Evolutionary conservation across 1,140 invertebrate species (phyloP), one percentile per base, ranked within the genome.

Genomic region (Drosophila ogumai): DNA sequence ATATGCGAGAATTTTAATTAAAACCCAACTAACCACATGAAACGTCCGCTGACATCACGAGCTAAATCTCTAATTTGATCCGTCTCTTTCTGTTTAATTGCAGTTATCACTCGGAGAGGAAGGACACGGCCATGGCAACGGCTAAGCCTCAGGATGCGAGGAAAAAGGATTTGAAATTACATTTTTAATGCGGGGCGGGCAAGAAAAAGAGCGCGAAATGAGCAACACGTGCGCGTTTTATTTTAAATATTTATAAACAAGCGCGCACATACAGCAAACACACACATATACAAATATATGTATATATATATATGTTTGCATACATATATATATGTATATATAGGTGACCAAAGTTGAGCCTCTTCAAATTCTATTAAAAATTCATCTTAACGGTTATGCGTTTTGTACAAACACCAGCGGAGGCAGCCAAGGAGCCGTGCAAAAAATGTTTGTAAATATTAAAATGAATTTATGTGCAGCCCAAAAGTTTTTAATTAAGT

Each of bases 401-500:
- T 88, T 88, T 82, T 80, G 72, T 50, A 47, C 54, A 82, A 71
- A 82, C 71, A 82, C 44, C 57, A 43, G 46, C 47, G 44, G 28
- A 15, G 47, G 43, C 52, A 68, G 56, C 47, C 58, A 54, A 75
- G 57, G 47, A 74, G 46, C 66, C 32, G 59, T 22, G 65, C 36
- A 61, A 74, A 84, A 84, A 77, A 79, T 84, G 84, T 88, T 84
- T 88, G 84, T 90, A 84, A 88, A 88, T 87, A 84, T 87, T 87
- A 82, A 87, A 87, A 87, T 87, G 84, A 87, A 87, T 87, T 87
- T 87, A 88, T 88, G 82, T 88, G 84, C 84, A 74, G 72, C 76
- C 68, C 46, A 77, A 82, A 88, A 87, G 84, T 87, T 87, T 87
- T 87, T 87, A 87, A 87, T 87, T 87, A 87, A 87, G 84, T 90